phyloP scores from a whole-genome alignment of 2,113 vertebrate species.

The Corythornis cristatus region DNA sequence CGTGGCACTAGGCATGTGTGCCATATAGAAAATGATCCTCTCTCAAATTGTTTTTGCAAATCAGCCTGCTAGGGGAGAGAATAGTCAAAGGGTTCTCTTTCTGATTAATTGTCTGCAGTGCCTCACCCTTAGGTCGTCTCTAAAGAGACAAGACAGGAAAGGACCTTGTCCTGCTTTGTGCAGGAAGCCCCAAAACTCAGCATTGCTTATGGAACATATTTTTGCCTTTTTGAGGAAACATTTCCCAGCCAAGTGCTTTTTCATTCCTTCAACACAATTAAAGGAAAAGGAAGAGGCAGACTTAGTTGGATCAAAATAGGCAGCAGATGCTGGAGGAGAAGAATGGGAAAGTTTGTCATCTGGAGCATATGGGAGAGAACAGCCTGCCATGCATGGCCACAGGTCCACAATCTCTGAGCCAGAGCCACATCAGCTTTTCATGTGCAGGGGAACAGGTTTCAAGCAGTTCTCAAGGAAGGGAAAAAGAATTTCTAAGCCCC shows the following conservation, averaged over 20 bases:
- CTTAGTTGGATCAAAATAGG: constrained; percentile 55
- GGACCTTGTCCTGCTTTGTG: background rate
- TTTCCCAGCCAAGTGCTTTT: constrained; percentile 37
- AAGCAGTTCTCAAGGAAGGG: background rate
- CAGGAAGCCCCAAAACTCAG: background rate
- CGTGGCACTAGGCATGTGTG: background rate
- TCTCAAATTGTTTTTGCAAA: background rate
- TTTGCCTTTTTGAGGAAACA: constrained; percentile 36
- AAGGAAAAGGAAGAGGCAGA: constrained; percentile 72
- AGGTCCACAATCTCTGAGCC: background rate
- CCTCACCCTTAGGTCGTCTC: background rate
- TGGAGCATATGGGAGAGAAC: background rate
- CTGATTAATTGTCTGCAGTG: background rate
- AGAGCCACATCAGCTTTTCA: background rate
- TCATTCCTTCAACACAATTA: constrained; percentile 65
- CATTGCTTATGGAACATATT: background rate
- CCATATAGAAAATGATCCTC: background rate
- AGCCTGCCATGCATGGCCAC: background rate
- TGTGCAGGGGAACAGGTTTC: background rate
- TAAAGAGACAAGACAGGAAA: background rate
- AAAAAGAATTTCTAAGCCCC: background rate
- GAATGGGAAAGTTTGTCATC: constrained; percentile 4
- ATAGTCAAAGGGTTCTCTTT: background rate
- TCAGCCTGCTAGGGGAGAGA: background rate
- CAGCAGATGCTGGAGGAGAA: constrained; percentile 23